These are phyloP conservation scores for Stichodactyla mertensii DNA, from an alignment of 64 coral and sea anemone species.

Conservation along the genomic window DNA sequence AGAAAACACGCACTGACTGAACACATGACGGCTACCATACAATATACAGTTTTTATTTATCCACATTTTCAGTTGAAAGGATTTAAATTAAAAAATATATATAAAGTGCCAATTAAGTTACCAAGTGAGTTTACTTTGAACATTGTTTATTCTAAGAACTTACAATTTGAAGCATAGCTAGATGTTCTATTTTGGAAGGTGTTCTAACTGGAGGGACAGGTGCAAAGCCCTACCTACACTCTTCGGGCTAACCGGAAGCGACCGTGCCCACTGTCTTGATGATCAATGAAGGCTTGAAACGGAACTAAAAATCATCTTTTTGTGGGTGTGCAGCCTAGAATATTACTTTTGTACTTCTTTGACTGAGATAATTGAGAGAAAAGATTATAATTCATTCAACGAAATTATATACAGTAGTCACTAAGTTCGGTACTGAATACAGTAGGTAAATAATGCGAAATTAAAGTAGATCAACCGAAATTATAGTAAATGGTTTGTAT, in stretches of 20 bases:
- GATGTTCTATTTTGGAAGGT: background rate
- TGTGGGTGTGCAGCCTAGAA: background rate
- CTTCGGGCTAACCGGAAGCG: background rate
- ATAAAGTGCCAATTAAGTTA: background rate
- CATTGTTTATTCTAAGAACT: background rate
- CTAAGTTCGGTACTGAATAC: no score
- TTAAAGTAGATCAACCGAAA: no score
- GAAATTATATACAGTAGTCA: background rate
- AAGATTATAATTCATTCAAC: background rate
- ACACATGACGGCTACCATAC: background rate
- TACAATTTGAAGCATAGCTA: background rate
- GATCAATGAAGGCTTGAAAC: slow-evolving; percentile 3
- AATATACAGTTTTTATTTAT: background rate
- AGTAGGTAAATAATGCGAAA: no score
- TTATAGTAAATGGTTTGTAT: no score
- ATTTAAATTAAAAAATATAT: background rate
- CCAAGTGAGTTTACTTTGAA: background rate
- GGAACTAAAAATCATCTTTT: background rate
- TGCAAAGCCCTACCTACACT: background rate
- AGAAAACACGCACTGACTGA: background rate
- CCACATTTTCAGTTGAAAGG: background rate
- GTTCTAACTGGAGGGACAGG: background rate
- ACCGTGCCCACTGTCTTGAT: background rate
- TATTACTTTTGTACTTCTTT: background rate
- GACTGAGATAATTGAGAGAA: background rate